Percentiles rank a stretch among this genome's conserved stretches.
These are phyloP conservation scores for Cavia porcellus DNA, from an alignment of 2,113 vertebrate genomes.

Conservation along the genomic window DNA sequence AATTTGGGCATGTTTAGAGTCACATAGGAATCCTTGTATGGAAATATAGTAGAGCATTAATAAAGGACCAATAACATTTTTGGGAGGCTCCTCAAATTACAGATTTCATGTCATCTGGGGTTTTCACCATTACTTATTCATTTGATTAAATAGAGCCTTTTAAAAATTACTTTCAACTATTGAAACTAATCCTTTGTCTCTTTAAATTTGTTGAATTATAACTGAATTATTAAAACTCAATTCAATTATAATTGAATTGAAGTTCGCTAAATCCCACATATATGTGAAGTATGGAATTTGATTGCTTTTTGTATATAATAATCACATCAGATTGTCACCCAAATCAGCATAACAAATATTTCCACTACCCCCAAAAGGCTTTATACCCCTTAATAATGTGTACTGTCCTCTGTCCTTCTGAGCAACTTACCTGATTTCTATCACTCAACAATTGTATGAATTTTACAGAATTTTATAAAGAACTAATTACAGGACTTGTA, in stretches of 20 bases:
- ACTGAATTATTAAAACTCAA: too few species aligned
- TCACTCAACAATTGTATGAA: not conserved
- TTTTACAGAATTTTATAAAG: slow-evolving; percentile 36
- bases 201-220: slow-evolving; percentile 37
- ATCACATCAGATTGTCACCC: not conserved
- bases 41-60: not conserved
- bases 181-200: not conserved
- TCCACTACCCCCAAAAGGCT: not conserved
- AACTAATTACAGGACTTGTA: not conserved
- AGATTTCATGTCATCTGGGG: not conserved
- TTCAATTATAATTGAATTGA: too few species aligned
- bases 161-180: not conserved
- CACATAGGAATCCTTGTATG: not conserved
- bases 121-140: slow-evolving; percentile 19
- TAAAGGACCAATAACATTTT: not conserved
- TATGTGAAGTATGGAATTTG: not conserved
- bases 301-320: slow-evolving; percentile 4
- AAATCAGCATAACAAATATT: slow-evolving; percentile 14
- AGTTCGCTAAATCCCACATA: not conserved
- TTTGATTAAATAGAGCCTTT: not conserved
- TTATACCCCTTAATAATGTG: not conserved
- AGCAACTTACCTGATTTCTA: not conserved
- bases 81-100: not conserved
- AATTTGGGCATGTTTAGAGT: not conserved
- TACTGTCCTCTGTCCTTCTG: not conserved